Evolutionary conservation across 2,888 invertebrate genomes (phyloP), one percentile per base, ranked within the genome.

Genomic region (Pasiphila rectangulata): DNA sequence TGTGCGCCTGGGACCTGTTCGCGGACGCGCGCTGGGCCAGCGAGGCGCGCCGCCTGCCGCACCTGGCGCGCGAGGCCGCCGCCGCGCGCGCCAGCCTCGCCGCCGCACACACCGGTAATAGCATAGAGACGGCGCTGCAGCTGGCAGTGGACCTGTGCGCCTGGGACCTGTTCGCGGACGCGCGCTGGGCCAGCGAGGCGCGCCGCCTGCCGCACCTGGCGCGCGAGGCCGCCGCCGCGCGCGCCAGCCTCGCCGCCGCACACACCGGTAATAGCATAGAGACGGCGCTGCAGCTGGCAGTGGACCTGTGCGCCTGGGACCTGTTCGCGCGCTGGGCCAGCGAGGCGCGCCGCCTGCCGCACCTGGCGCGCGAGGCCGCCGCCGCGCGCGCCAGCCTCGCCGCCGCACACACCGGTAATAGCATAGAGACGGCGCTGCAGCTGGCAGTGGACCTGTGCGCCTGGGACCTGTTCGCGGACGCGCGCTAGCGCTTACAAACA

Each of bases 131-230:
- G 69, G 96, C 97, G 1, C 94, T 96, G 66, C 91, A 95, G 46
- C 84, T 96, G 48, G 97, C 95, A 0, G 94, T 96, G 57, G 96
- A 97, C 75, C 90, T 97, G 55, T 92, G 92, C 39, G 95, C 96
- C 68, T 94, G 95, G 75, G 97, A 97, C 81, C 90, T 97, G 49
- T 97, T 95, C 72, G 93, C 94, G 92, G 96, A 96, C 83, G 90
- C 95, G 43, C 93, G 93, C 68, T 94, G 93, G 81, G 91, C 93
- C 27, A 94, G 95, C n/a, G 84, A 90, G 39, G 81, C 90, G 21
- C 87, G 91, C 44, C 90, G 90, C 1, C 91, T 91, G 59, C 74
- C 85, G 1, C 90, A 91, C 54, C 91, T 95, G 70, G 93, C 93
- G 0, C 89, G 85, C 2, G 94, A 94, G 53, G 94, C 95, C 2